These are phyloP conservation scores for Phodopus roborovskii DNA, from an alignment of 2,113 vertebrate species.

Conservation along the genomic window DNA sequence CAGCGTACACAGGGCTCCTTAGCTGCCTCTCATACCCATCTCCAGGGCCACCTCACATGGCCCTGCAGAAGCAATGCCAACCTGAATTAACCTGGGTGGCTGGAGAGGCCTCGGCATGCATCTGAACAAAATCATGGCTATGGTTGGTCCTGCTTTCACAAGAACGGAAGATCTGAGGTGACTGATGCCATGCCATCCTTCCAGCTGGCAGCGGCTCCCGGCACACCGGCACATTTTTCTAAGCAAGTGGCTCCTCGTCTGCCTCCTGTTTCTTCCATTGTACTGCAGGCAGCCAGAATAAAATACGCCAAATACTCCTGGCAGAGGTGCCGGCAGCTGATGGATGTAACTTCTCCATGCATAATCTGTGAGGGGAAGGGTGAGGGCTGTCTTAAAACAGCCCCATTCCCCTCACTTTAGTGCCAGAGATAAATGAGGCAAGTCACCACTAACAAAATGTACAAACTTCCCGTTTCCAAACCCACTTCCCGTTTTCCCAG, in stretches of 20 bases:
- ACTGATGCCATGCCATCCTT: background rate
- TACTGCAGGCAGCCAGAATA: constrained; percentile 73
- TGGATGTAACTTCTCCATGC: constrained; percentile 67
- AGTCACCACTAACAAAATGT: background rate
- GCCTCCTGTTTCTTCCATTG: constrained; percentile 76
- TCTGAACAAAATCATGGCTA: constrained; percentile 74
- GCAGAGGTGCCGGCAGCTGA: constrained; percentile 71
- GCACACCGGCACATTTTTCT: constrained; percentile 71
- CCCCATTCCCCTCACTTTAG: background rate
- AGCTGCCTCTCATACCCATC: background rate
- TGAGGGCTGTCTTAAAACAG: background rate
- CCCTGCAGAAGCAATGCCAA: constrained; percentile 33
- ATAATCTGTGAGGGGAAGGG: constrained; percentile 6
- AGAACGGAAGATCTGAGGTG: background rate
- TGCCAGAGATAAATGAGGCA: background rate
- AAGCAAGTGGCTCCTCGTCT: constrained; percentile 72
- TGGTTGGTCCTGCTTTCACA: constrained; percentile 38
- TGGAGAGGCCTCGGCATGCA: too few species aligned
- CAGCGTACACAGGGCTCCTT: background rate
- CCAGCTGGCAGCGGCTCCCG: constrained; percentile 79
- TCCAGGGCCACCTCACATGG: background rate
- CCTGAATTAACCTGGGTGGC: constrained; percentile 72
- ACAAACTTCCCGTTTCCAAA: background rate
- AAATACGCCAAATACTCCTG: constrained; percentile 82
- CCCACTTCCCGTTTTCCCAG: background rate